Conservation (phyloP, 2,888 invertebrate species). For the Diaprepes abbreviatus region DNA sequence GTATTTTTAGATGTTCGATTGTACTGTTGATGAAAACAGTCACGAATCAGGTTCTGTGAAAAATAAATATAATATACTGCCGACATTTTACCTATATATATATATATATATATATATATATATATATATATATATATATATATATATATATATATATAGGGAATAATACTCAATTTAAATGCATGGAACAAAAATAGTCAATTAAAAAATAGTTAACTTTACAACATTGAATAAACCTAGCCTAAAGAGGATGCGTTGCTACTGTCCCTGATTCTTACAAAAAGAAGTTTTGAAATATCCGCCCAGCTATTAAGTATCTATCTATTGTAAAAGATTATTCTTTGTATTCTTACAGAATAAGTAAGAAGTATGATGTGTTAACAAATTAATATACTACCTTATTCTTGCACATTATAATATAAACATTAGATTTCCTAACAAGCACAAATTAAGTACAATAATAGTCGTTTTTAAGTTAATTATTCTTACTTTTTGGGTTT, state of each 20-base stretch:
- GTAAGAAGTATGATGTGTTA: slow-evolving; percentile 12
- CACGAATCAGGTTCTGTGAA: no score
- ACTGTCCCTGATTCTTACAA: slow-evolving; percentile 49
- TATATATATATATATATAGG: no score
- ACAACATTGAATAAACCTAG: slow-evolving; percentile 28
- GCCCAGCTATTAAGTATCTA: slow-evolving; percentile 30
- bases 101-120: no score
- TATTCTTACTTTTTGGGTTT: background rate
- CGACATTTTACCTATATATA: no score
- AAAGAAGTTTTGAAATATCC: slow-evolving; percentile 49
- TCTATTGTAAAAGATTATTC: slow-evolving; percentile 26
- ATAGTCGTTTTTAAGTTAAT: slow-evolving; percentile 10
- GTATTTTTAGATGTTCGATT: no score
- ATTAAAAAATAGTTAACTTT: slow-evolving; percentile 40
- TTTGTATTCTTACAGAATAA: slow-evolving; percentile 26
- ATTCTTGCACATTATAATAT: slow-evolving; percentile 25
- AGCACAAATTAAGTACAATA: slow-evolving; percentile 12
- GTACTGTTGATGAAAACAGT: no score
- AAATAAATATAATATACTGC: no score
- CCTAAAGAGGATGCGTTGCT: slow-evolving; percentile 41
- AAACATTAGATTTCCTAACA: slow-evolving; percentile 20
- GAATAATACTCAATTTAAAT: no score
- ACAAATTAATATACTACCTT: slow-evolving; percentile 26
- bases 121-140: no score
- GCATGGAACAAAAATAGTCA: background rate